Evolutionary conservation across 2,113 vertebrate genomes (phyloP), one percentile per base, ranked within the genome.

Genomic region (Centropus bengalensis): DNA sequence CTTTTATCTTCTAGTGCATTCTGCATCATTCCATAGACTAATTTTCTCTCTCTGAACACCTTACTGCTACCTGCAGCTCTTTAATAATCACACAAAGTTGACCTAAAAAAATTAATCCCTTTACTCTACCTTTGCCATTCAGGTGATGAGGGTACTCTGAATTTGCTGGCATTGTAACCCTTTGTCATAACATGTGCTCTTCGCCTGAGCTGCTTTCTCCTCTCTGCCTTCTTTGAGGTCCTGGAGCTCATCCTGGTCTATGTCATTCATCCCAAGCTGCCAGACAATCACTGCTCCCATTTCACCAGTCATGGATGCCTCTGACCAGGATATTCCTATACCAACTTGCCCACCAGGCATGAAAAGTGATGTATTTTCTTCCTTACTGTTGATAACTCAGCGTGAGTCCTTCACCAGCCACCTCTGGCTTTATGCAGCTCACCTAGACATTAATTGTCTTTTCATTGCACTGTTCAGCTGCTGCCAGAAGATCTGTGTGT

Each of bases 401-500:
- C 49, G 17, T 0, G 6, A 55, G 81, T 56, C 38, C 51, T 75
- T 85, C 82, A 75, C 33, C 40, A 82, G 42, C 5, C 32, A 58
- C 17, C 62, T 75, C 47, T 55, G 49, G 47, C 21, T 38, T 85
- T 45, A 75, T 8, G 8, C 33, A 75, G 7, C 32, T 87, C 4
- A 0, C 38, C n/a, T 51, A 58, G 16, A 22, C 0, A 0, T 10
- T 7, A 45, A 21, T 1, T 42, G 5, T 30, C 33, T 64, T 63
- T 38, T 60, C 38, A 32, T 32, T 70, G 45, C n/a, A 21, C 27
- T 42, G 11, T 40, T 78, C 20, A 52, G 58, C 45, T 88, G 33
- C 70, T 89, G 51, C 44, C 51, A 28, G 30, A 69, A 66, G 26
- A 52, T 28, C 12, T 19, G 8, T 32, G 17, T 40, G n/a, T 6